Base-by-base conservation (phyloP, 1,140 invertebrate species). In the Phymastichus coffea region DNA sequence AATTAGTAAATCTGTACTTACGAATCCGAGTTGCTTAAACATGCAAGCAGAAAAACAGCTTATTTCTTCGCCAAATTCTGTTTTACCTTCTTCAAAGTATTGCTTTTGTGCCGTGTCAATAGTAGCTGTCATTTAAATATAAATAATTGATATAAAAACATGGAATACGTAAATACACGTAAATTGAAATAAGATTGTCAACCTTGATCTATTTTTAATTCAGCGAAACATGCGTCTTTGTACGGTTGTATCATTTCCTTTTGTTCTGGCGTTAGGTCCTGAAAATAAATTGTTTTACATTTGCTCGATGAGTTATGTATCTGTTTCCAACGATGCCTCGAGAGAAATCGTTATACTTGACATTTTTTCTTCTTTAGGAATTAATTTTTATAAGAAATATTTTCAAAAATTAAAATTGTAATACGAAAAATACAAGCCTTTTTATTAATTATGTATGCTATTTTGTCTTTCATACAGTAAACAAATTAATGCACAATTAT, bases 21-120 rank as follows among this genome's bases (percentile, higher is more conserved):
- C 54, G 7, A 56, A 17, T 26, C 54, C 54, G 0, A 47, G 12
- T 26, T 30, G 37, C 23, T 37, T 46, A 1, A 47, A 26, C 22
- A 56, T 47, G n/a, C 54, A 56, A 8, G 30, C 41, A 4, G 33
- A 12, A 15, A 47, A 47, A 28, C 54, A 56, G 1, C 14, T 26
- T 1, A 38, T 19, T 19, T 20, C 17, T 17, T 38, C 33, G 10
- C 25, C 48, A 2, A 15, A 15, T 15, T 15, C n/a, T 20, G 12
- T 22, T 44, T 44, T 44, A 44, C 19, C 22, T 44, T 23, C 41
- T 12, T 25, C n/a, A n/a, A n/a, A n/a, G n/a, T n/a, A n/a, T n/a
- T n/a, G n/a, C n/a, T n/a, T 44, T 12, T 25, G 7, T 10, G 20
- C 17, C 25, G 2, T 25, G 1, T 44, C 22, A 14, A 44, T 4